A percentile compares a stretch with the other conserved stretches of the same genome.
Evolutionary conservation across 2,113 vertebrate species (phyloP).

Genomic region (Notiomystis cincta): DNA sequence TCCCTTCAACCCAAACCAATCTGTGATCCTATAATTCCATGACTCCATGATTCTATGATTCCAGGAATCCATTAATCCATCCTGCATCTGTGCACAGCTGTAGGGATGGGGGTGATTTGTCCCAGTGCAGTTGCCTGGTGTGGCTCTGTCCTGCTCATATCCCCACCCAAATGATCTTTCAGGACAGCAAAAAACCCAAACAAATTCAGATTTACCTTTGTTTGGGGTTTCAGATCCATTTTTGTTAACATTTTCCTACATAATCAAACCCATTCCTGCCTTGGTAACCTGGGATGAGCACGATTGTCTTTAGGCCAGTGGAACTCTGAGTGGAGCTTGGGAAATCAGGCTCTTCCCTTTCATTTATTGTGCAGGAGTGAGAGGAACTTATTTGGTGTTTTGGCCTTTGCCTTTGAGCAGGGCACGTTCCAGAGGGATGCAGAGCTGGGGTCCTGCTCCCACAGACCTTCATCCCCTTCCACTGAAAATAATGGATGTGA

Average conservation of each 20-base stretch:
- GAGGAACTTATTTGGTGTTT: neutral
- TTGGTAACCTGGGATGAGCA: neutral
- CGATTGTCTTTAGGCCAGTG: neutral
- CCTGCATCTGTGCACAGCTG: rapidly evolving
- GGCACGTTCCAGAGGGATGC: neutral
- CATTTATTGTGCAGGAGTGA: neutral
- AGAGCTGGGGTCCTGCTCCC: neutral
- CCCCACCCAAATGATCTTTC: neutral
- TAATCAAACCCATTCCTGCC: neutral
- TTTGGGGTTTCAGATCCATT: neutral
- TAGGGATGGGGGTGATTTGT: neutral
- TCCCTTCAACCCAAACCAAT: neutral
- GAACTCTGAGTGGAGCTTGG: neutral
- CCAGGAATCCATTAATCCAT: neutral
- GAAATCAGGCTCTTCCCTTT: neutral
- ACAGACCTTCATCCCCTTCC: neutral
- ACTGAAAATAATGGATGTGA: neutral
- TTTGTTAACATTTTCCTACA: neutral
- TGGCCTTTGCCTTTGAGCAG: neutral
- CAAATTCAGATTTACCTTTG: neutral
- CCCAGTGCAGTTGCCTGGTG: neutral
- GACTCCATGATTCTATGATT: too few species aligned
- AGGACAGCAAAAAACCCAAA: neutral
- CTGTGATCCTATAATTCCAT: neutral
- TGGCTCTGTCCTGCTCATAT: neutral